These are phyloP conservation scores for Oxyura jamaicensis DNA, from an alignment of 2,113 vertebrate species.

Conservation along the genomic window DNA sequence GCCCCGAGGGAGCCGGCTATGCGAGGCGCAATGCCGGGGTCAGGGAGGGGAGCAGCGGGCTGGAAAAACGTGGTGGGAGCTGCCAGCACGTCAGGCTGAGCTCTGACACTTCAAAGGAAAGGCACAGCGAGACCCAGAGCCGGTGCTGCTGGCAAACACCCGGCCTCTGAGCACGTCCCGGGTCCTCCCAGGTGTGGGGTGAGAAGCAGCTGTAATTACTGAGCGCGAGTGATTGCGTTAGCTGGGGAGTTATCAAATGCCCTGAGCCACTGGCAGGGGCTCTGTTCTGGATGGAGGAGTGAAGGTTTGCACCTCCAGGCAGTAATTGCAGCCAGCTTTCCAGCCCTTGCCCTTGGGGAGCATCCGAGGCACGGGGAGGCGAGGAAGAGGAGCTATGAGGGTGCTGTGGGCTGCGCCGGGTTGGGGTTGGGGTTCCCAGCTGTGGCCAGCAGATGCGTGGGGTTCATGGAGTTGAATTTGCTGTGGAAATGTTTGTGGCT, in stretches of 20 bases:
- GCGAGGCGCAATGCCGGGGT: rapidly evolving
- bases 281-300: background rate
- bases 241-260: background rate
- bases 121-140: background rate
- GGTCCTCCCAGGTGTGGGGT: background rate
- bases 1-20: background rate
- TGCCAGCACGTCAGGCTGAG: background rate
- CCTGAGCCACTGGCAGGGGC: background rate
- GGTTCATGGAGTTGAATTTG: rapidly evolving
- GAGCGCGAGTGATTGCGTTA: rapidly evolving
- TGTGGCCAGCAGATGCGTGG: rapidly evolving
- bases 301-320: background rate
- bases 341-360: too few relatives aligned
- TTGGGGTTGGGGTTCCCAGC: background rate
- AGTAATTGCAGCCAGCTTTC: background rate
- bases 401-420: rapidly evolving
- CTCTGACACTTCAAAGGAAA: background rate
- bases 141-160: background rate
- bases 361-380: rapidly evolving
- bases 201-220: background rate
- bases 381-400: background rate
- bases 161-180: rapidly evolving
- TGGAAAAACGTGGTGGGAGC: background rate
- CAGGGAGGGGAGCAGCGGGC: background rate
- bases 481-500: background rate